Evolutionary conservation across 2,888 invertebrate species (phyloP).

Genomic region (Drosophila meridiana): DNA sequence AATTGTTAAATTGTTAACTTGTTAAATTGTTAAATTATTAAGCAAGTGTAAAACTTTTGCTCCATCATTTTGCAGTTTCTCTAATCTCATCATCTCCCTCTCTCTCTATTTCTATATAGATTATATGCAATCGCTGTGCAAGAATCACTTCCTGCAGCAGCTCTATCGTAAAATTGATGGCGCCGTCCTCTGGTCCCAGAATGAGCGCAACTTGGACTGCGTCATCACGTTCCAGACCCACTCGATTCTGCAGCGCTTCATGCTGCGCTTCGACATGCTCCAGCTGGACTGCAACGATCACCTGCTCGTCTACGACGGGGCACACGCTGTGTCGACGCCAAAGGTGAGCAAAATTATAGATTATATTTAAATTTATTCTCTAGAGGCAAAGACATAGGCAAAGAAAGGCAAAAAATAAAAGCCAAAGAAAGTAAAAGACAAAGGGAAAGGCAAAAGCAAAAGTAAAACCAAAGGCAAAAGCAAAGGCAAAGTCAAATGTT

Average conservation of each 20-base stretch:
- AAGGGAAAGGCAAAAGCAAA: conserved; percentile 9
- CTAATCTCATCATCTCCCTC: background rate
- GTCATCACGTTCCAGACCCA: conserved; percentile 97
- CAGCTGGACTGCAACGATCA: conserved; percentile 98
- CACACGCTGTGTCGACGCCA: conserved; percentile 93
- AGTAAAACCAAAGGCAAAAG: background rate
- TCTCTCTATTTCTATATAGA: conserved; percentile 87
- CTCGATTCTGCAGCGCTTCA: conserved; percentile 96
- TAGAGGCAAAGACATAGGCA: background rate
- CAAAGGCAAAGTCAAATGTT: too few relatives aligned
- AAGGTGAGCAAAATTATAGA: conserved; percentile 88
- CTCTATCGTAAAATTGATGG: conserved; percentile 96
- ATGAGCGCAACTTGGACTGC: conserved; percentile 96
- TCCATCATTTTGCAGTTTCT: background rate
- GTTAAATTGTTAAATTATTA: conserved; percentile 29
- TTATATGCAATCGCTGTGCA: conserved; percentile 95
- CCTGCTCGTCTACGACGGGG: conserved; percentile 96
- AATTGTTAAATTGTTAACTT: conserved; percentile 13
- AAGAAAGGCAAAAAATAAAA: too few relatives aligned
- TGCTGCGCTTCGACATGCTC: conserved; percentile 96
- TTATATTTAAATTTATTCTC: background rate
- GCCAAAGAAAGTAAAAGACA: too few relatives aligned
- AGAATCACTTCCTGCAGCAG: conserved; percentile 94
- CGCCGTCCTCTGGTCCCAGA: conserved; percentile 94
- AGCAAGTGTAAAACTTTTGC: conserved; percentile 15